Conservation (phyloP, 2,797 vertebrate species). For the Enteromius anoplus region DNA sequence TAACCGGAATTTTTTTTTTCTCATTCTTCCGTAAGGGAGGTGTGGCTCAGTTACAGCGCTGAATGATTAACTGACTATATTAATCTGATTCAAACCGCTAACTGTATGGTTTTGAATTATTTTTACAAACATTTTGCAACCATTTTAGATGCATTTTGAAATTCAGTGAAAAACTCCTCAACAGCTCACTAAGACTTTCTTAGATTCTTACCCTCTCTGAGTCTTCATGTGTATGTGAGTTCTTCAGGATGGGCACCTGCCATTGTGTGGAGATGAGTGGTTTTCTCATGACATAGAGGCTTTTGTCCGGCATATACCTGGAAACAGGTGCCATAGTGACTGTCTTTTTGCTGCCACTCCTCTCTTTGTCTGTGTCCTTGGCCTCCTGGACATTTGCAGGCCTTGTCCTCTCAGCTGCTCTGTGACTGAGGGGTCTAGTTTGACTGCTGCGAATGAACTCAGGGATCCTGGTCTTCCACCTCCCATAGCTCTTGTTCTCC, state of each 20-base stretch:
- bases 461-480: slow-evolving; percentile 53
- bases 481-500: slow-evolving; percentile 59
- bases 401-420: slow-evolving; percentile 8
- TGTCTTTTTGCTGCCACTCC: slow-evolving; percentile 52
- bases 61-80: neutral
- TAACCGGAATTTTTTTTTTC: neutral
- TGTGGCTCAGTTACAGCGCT: neutral
- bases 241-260: slow-evolving; percentile 70
- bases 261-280: slow-evolving; percentile 57
- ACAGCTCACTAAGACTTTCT: neutral
- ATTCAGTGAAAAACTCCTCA: neutral
- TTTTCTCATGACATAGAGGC: slow-evolving; percentile 66
- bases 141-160: neutral
- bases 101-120: neutral
- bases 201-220: slow-evolving; percentile 63
- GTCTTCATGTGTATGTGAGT: slow-evolving; percentile 49
- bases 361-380: slow-evolving; percentile 41
- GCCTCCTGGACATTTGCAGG: neutral
- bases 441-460: slow-evolving; percentile 48
- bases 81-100: neutral
- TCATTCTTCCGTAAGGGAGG: neutral
- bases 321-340: slow-evolving; percentile 67
- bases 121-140: too few species aligned
- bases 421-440: neutral
- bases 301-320: slow-evolving; percentile 64